Evolutionary conservation across 2,888 invertebrate genomes (phyloP).

Genomic region (Frankliniella intonsa): DNA sequence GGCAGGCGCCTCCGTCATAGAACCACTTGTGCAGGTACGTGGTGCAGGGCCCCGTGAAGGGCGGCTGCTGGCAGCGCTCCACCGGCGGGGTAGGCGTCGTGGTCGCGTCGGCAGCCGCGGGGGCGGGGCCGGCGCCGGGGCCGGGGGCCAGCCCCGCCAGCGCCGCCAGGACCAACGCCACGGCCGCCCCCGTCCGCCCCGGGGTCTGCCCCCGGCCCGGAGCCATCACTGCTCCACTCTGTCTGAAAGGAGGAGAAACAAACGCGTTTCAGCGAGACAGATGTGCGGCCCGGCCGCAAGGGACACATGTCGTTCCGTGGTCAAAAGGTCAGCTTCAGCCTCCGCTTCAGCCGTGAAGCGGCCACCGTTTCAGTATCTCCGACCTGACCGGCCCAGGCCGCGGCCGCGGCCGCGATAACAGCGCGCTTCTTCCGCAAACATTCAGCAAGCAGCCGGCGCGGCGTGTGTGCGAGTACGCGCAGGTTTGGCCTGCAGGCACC

Average conservation of each 20-base stretch:
- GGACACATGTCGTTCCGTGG: no score
- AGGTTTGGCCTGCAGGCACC: not conserved
- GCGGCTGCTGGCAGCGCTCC: constrained; percentile 40
- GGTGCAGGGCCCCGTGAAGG: constrained; percentile 56
- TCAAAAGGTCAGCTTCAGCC: no score
- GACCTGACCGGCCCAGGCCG: no score
- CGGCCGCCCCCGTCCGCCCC: not conserved
- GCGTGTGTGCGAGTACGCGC: no score
- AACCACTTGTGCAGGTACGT: constrained; percentile 65
- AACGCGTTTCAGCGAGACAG: not conserved
- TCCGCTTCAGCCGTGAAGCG: no score
- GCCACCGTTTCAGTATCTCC: no score
- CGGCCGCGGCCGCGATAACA: no score
- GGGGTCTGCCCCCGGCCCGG: constrained; percentile 1
- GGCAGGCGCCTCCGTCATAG: constrained; percentile 57
- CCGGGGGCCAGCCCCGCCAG: not conserved
- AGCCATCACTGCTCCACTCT: constrained; percentile 3
- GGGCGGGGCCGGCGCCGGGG: not conserved
- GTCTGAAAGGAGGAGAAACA: not conserved
- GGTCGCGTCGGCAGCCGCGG: not conserved
- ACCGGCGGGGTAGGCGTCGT: not conserved
- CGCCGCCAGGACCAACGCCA: not conserved
- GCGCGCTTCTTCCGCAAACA: no score
- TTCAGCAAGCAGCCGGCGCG: no score
- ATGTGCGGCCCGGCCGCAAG: not conserved